Evolutionary conservation across 2,888 invertebrate species (phyloP).

Genomic region (Eupithecia centaureata): DNA sequence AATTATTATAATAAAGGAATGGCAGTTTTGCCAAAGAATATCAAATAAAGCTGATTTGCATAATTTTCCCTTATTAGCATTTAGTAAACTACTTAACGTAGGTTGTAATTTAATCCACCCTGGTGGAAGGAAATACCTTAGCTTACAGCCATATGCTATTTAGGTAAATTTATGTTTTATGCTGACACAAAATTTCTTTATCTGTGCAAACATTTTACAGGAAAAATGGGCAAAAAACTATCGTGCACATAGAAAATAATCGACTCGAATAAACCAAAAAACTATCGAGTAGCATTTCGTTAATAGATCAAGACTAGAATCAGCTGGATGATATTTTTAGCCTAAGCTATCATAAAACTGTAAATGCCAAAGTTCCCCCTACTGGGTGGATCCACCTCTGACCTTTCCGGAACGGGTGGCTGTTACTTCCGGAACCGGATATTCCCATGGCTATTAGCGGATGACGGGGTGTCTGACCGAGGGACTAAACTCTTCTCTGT

Average conservation of each 20-base stretch:
- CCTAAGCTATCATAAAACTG: neutral
- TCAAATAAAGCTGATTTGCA: neutral
- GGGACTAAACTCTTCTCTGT: neutral
- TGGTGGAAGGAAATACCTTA: neutral
- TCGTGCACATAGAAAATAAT: too few species aligned
- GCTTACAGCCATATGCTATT: neutral
- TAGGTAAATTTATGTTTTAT: neutral
- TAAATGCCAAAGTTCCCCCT: neutral
- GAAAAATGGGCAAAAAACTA: too few species aligned
- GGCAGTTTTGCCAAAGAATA: neutral
- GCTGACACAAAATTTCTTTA: neutral
- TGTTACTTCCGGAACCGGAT: neutral
- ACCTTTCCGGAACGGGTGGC: neutral
- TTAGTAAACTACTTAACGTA: neutral
- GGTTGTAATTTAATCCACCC: neutral
- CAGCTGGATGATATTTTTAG: neutral
- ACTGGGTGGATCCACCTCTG: neutral
- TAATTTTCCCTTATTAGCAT: neutral
- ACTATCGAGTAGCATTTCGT: too few species aligned
- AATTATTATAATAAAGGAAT: conserved; percentile 12
- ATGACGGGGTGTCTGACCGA: neutral
- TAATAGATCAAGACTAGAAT: neutral
- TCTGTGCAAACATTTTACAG: neutral
- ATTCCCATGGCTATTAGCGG: conserved; percentile 5
- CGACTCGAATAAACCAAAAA: too few species aligned